These are phyloP conservation scores for Poicephalus meyeri DNA, from an alignment of 2,113 vertebrate species.

Conservation along the genomic window DNA sequence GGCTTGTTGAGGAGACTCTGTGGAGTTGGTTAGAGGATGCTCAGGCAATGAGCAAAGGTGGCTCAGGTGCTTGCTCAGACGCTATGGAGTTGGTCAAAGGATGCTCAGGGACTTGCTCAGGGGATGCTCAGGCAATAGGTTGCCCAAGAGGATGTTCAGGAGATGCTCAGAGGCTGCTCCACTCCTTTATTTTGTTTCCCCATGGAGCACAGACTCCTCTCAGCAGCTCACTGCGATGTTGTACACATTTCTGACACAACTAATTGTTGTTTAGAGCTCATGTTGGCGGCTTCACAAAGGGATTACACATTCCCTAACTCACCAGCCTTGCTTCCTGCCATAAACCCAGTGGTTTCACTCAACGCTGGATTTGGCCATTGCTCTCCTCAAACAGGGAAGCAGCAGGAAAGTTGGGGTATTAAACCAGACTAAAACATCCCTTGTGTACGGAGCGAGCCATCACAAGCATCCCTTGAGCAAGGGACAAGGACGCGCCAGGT, in stretches of 20 bases:
- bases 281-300: neutral
- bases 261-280: slow-evolving; percentile 38
- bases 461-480: neutral
- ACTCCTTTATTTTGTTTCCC: neutral
- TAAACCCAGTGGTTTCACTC: neutral
- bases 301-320: slow-evolving; percentile 42
- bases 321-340: neutral
- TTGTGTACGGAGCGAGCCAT: rapidly evolving
- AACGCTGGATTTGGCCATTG: neutral
- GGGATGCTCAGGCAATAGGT: neutral
- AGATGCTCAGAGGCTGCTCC: neutral
- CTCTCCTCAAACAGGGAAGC: neutral
- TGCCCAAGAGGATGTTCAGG: neutral
- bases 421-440: neutral
- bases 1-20: neutral
- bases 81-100: neutral
- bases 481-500: neutral
- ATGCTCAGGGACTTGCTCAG: neutral
- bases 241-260: slow-evolving; percentile 17
- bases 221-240: neutral
- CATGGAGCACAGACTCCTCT: neutral
- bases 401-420: rapidly evolving
- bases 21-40: neutral
- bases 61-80: neutral
- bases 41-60: neutral